Base-by-base conservation (phyloP, 2,797 vertebrate species). In the Mastacembelus armatus region DNA sequence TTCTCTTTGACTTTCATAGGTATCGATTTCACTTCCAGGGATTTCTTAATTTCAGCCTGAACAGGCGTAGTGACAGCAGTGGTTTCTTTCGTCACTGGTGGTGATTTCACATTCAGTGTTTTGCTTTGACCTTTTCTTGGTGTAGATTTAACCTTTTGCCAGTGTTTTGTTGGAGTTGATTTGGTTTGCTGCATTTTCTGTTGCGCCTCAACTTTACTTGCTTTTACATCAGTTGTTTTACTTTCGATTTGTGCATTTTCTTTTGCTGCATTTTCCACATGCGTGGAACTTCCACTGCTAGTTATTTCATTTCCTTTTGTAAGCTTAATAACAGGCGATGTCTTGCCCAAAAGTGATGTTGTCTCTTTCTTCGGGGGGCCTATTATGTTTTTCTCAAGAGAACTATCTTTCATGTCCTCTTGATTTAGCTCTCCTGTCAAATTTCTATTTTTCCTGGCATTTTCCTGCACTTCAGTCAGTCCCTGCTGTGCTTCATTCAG, bases 1-100 rank as follows among this genome's bases (percentile, higher is more conserved):
- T 71, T 75, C 12, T 30, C 60, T 67, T 74, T 72, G 7, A 43
- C 52, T 71, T 75, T 76, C 1, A 56, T 66, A 47, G 66, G 65
- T 55, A 57, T 63, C 16, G 48, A 67, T 55, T 43, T 80, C 22
- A 55, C 48, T 52, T 47, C 33, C 16, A 1, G n/a, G 27, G 65
- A 10, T 58, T 71, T 77, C 39, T 65, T 56, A 4, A 19, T 26
- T 49, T 72, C 47, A 43, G 12, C 9, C 30, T 51, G 50, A 38
- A 14, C 24, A 36, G 44, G 26, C 65, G 19, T 32, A 50, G 56
- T n/a, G n/a, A n/a, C n/a, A n/a, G n/a, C n/a, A n/a, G n/a, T 15
- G 11, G 9, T 44, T 38, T 52, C 42, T 66, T 62, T 68, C 49
- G 50, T 58, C 19, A 22, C 35, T 9, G 12, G 9, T 19, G 30